Conservation (phyloP, 2,888 invertebrate genomes). For the Parochlus steinenii region DNA sequence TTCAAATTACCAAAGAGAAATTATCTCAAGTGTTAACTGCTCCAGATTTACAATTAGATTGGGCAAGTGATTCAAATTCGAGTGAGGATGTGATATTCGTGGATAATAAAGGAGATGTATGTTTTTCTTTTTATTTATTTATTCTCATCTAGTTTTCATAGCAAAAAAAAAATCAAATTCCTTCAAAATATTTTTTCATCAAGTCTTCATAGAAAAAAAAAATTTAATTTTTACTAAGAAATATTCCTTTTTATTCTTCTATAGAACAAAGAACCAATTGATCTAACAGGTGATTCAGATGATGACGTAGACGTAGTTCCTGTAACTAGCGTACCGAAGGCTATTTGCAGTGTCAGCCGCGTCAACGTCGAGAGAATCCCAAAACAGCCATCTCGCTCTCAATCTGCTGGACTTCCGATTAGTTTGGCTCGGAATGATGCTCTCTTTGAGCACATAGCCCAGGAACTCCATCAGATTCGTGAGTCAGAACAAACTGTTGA, state of each 20-base stretch:
- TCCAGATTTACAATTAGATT: slow-evolving; percentile 62
- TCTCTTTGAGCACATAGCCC: no score
- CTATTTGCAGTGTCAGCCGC: no score
- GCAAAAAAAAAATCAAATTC: slow-evolving; percentile 13
- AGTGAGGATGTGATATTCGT: slow-evolving; percentile 46
- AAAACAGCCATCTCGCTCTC: no score
- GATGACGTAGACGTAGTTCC: slow-evolving; percentile 29
- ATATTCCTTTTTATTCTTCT: slow-evolving; percentile 21
- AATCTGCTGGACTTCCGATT: no score
- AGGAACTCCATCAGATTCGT: no score
- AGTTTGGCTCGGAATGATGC: no score
- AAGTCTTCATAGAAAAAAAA: slow-evolving; percentile 21
- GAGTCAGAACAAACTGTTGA: no score
- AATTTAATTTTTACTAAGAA: background rate
- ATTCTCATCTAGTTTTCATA: slow-evolving; percentile 19
- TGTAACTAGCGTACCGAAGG: no score
- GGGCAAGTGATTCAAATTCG: slow-evolving; percentile 45
- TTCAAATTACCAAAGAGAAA: no score
- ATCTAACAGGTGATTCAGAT: slow-evolving; percentile 39
- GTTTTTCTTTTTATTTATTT: background rate
- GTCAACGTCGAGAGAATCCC: no score
- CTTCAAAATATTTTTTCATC: no score
- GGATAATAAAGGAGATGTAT: slow-evolving; percentile 14
- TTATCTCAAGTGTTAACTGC: no score
- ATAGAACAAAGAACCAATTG: slow-evolving; percentile 34